A percentile compares a stretch with the other conserved stretches of the same genome.
These are phyloP conservation scores for Diplosoma virens DNA, from an alignment of 23 tunicate genomes.

Conservation along the genomic window DNA sequence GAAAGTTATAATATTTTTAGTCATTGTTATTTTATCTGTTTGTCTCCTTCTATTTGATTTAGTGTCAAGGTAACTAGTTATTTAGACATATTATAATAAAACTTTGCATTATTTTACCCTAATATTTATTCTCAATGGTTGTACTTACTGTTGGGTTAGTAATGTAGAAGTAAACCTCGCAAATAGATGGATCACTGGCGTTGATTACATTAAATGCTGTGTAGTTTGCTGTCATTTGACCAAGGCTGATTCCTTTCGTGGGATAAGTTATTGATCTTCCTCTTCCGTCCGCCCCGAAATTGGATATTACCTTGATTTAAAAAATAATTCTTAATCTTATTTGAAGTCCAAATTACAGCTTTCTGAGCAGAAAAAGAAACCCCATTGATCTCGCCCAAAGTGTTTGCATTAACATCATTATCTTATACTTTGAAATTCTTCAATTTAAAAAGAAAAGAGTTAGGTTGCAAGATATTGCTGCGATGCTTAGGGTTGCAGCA, in stretches of 20 bases:
- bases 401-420: too few relatives aligned
- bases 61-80: neutral
- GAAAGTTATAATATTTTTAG: neutral
- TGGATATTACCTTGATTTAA: constrained; percentile 15
- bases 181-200: constrained; percentile 28
- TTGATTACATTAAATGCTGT: constrained; percentile 23
- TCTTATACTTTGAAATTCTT: too few relatives aligned
- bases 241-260: neutral
- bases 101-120: neutral
- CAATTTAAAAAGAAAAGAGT: too few relatives aligned
- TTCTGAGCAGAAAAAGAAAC: neutral
- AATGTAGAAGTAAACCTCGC: constrained; percentile 35
- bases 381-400: neutral
- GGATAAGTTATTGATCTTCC: neutral
- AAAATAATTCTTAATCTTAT: neutral
- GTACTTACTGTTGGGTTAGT: neutral
- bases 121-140: neutral
- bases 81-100: neutral
- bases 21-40: neutral
- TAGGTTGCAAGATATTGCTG: too few relatives aligned
- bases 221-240: neutral
- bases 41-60: neutral
- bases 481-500: too few relatives aligned
- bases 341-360: neutral
- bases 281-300: constrained; percentile 32